Percentiles rank a stretch among this genome's conserved stretches.
Conservation (phyloP, 2,888 invertebrate genomes). For the Meta bourneti region DNA sequence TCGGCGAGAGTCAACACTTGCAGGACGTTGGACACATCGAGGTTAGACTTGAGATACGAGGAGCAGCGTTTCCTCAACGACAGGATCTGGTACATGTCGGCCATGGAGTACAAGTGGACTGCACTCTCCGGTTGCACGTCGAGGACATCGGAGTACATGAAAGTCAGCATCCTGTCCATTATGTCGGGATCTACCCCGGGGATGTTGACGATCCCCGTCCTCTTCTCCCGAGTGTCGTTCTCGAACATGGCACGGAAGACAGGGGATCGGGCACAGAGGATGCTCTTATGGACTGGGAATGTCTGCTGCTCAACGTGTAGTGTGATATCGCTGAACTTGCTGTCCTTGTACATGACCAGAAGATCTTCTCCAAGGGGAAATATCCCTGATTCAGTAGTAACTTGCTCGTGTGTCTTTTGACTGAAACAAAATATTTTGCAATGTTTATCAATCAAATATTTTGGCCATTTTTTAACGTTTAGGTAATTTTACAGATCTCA, state of each 20-base stretch:
- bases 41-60: neutral
- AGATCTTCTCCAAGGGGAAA: too few species aligned
- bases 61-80: conserved; percentile 23
- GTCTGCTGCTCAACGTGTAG: too few species aligned
- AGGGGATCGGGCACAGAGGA: neutral
- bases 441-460: too few species aligned
- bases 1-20: neutral
- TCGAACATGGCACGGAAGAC: conserved; percentile 31
- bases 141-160: conserved; percentile 4
- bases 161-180: conserved; percentile 13
- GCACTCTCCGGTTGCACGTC: neutral
- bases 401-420: too few species aligned
- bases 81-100: conserved; percentile 36
- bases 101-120: neutral
- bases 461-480: too few species aligned
- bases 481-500: too few species aligned
- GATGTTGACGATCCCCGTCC: conserved; percentile 1
- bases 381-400: too few species aligned
- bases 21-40: neutral
- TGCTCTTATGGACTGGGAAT: too few species aligned
- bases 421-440: too few species aligned
- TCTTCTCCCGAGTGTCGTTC: conserved; percentile 14
- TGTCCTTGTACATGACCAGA: too few species aligned
- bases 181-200: neutral
- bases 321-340: too few species aligned